These are phyloP conservation scores for Manis crassicaudata DNA, from an alignment of 2,797 vertebrate genomes.

Conservation along the genomic window DNA sequence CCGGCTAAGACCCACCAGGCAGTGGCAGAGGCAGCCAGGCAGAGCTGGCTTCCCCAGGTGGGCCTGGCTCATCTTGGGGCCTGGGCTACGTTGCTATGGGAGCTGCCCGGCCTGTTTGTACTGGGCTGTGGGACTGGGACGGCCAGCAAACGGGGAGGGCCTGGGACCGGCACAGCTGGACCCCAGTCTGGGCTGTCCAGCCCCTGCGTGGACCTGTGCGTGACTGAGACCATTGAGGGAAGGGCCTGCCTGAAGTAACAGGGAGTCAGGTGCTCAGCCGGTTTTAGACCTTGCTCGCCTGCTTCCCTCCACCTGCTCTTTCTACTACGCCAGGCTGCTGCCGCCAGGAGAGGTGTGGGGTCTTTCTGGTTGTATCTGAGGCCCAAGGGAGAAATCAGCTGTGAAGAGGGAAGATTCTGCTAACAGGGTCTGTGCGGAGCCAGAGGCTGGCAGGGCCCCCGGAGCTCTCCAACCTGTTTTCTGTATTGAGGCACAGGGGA, in stretches of 20 bases:
- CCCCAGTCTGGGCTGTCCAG: neutral
- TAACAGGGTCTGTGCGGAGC: neutral
- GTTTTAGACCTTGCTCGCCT: neutral
- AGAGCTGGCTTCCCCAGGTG: rapidly evolving
- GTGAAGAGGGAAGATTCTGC: neutral
- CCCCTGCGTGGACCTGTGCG: neutral
- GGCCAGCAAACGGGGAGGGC: neutral
- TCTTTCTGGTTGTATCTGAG: rapidly evolving
- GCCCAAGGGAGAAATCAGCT: neutral
- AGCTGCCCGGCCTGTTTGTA: neutral
- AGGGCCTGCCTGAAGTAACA: neutral
- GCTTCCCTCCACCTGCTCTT: neutral
- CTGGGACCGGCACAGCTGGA: rapidly evolving
- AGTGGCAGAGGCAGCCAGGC: neutral
- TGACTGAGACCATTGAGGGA: neutral
- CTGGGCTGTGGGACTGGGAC: rapidly evolving
- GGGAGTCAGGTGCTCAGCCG: neutral
- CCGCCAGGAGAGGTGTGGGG: neutral
- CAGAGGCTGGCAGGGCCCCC: rapidly evolving
- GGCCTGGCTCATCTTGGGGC: neutral
- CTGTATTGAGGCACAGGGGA: rapidly evolving
- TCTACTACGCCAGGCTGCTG: rapidly evolving
- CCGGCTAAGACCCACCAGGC: neutral
- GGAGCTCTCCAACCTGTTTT: rapidly evolving
- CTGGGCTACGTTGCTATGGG: neutral